These are phyloP conservation scores for Agelastica alni DNA, from an alignment of 2,888 invertebrate species.

Conservation along the genomic window DNA sequence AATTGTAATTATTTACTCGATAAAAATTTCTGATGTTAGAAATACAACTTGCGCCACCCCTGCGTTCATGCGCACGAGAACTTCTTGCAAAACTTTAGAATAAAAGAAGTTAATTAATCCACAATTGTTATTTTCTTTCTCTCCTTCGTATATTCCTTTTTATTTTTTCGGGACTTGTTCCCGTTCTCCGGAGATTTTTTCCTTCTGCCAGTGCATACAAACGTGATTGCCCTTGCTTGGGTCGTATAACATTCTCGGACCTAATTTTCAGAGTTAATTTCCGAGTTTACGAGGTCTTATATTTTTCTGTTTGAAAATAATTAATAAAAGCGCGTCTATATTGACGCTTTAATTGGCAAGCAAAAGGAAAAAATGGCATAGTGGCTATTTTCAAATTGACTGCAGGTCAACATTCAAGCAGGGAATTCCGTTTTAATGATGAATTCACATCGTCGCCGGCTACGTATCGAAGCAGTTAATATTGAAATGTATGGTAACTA, in stretches of 20 bases:
- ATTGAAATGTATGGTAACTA: too few relatives aligned
- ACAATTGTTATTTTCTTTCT: slow-evolving; percentile 28
- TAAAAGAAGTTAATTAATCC: slow-evolving; percentile 40
- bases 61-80: background rate
- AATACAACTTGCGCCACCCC: too few relatives aligned
- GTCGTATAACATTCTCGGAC: slow-evolving; percentile 14
- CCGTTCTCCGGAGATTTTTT: slow-evolving; percentile 16
- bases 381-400: too few relatives aligned
- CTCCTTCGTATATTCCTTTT: slow-evolving; percentile 10
- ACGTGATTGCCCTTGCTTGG: slow-evolving; percentile 20
- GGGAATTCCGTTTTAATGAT: too few relatives aligned
- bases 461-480: too few relatives aligned
- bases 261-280: slow-evolving; percentile 16
- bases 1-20: too few relatives aligned
- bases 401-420: too few relatives aligned
- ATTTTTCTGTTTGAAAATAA: slow-evolving; percentile 6
- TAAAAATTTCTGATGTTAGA: too few relatives aligned
- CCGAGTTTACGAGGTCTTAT: slow-evolving; percentile 8
- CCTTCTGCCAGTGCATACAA: slow-evolving; percentile 18
- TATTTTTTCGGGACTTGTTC: slow-evolving; percentile 11
- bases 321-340: slow-evolving; percentile 2
- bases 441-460: too few relatives aligned
- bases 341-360: too few relatives aligned
- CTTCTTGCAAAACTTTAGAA: slow-evolving; percentile 24
- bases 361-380: too few relatives aligned